Base-by-base conservation (phyloP, 1,140 invertebrate species). In the Spodoptera frugiperda region DNA sequence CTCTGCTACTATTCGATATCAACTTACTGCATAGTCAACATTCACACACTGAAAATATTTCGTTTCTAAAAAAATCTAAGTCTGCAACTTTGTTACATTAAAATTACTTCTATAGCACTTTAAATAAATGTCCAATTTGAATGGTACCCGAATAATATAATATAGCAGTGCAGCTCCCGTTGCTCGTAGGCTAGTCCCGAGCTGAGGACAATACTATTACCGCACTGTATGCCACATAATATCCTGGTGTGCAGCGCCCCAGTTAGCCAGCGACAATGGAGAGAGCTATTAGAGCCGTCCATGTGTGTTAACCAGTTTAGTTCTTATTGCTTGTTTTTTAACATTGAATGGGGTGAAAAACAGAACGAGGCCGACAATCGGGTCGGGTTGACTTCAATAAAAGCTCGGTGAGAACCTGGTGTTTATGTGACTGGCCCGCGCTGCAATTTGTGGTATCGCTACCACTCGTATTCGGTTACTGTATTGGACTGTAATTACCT, bases 231-330 rank as follows among this genome's bases (percentile, higher is more conserved):
- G 75, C 79, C 75, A 79, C 77, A 81, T 85, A 78, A 75, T 75
- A 65, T 65, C 53, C 76, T 57, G 67, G 65, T 77, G 78, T 55
- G 76, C 78, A 76, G 65, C 79, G 84, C 51, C 80, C 84, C 78
- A 85, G 84, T 85, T 87, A 80, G 49, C 79, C 63, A 76, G 63
- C 72, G 73, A 82, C 83, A 83, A 85, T 84, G 78, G 86, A 87
- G 78, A 84, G 81, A 80, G 81, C 87, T 86, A 92, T 91, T 91
- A 92, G 85, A 88, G 78, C 78, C 86, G 82, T 55, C 84, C 87
- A 91, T 90, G 88, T 90, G 83, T 89, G 88, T 87, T 88, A 90
- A 89, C 85, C 81, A 89, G 86, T 91, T 90, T 88, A 85, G 83
- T 86, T 87, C 79, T 79, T 79, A 80, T 85, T 87, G 74, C 75